A percentile compares a stretch with the other conserved stretches of the same genome.
These are phyloP conservation scores for Enteromius afrohamiltoni DNA, from an alignment of 2,797 vertebrate genomes.

Conservation along the genomic window DNA sequence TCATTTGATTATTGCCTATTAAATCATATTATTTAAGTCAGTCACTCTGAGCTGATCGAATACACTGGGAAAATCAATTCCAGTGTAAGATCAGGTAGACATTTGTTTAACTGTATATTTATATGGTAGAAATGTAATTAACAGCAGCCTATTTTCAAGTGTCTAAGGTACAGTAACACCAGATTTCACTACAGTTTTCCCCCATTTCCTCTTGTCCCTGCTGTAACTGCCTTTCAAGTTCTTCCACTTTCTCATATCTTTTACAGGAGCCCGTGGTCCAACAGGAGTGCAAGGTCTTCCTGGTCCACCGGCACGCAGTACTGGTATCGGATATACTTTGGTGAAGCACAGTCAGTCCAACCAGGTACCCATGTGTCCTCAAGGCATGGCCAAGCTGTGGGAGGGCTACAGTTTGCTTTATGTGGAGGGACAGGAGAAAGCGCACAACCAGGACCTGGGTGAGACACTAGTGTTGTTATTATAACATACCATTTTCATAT, in stretches of 20 bases:
- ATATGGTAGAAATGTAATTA: neutral
- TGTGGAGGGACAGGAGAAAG: constrained; percentile 95
- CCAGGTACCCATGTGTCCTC: constrained; percentile 89
- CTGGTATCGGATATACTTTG: constrained; percentile 87
- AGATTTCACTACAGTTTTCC: neutral
- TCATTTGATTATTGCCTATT: too few relatives aligned
- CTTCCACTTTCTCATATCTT: neutral
- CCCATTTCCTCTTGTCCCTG: neutral
- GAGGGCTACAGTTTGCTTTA: constrained; percentile 92
- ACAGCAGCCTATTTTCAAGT: neutral
- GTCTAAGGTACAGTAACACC: neutral
- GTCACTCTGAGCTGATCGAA: neutral
- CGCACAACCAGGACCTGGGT: constrained; percentile 97
- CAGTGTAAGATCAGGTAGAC: neutral
- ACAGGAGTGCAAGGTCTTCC: constrained; percentile 78
- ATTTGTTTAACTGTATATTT: neutral
- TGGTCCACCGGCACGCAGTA: constrained; percentile 77
- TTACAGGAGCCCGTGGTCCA: constrained; percentile 81
- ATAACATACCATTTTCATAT: neutral
- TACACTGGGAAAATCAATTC: neutral
- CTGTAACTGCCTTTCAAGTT: neutral
- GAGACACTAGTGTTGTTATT: constrained; percentile 36
- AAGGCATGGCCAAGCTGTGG: constrained; percentile 91
- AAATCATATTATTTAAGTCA: neutral
- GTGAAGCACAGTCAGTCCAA: constrained; percentile 93